Evolutionary conservation across 2,113 vertebrate species (phyloP).

Genomic region (Montifringilla adamsi): DNA sequence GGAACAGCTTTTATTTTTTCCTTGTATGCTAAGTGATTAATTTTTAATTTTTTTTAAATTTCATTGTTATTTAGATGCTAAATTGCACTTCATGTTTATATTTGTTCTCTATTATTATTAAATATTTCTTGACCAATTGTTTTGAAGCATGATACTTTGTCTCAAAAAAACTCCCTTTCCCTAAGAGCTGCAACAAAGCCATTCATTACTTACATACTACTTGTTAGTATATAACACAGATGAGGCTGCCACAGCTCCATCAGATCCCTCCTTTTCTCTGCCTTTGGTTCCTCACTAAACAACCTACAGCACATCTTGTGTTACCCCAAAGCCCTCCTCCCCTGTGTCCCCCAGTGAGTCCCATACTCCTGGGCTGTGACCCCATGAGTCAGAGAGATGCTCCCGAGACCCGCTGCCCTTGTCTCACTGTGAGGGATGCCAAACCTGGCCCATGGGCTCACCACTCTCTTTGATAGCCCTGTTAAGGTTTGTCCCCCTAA

Average conservation of each 20-base stretch:
- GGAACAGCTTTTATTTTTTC: not conserved
- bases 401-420: fast-evolving
- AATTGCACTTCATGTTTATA: not conserved
- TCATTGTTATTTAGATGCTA: not conserved
- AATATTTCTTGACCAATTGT: not conserved
- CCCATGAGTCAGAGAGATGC: not conserved
- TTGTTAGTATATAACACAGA: not conserved
- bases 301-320: not conserved
- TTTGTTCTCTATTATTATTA: not conserved
- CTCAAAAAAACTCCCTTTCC: not conserved
- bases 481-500: not conserved
- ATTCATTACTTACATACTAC: not conserved
- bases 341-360: fast-evolving
- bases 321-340: not conserved
- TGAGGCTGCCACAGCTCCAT: not conserved
- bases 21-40: not conserved
- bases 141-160: not conserved
- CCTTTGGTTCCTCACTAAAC: not conserved
- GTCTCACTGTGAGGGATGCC: not conserved
- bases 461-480: not conserved
- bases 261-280: not conserved
- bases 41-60: not conserved
- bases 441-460: not conserved
- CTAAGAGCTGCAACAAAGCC: not conserved
- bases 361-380: not conserved